Base-by-base conservation (phyloP, 2,888 invertebrate genomes). In the Spisula solida region DNA sequence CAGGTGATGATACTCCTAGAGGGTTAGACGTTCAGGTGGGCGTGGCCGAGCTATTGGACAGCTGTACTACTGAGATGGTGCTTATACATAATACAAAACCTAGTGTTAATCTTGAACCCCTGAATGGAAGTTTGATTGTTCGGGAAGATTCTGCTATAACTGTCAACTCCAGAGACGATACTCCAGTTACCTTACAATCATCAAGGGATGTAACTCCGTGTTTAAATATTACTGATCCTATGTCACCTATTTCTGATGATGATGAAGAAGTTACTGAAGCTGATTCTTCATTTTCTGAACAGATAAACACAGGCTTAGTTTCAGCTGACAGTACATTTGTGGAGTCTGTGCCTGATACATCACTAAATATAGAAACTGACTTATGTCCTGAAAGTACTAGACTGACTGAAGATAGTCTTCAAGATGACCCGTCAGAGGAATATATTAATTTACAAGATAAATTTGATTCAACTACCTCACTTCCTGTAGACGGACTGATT, bases 61-160 rank as follows among this genome's bases (percentile, higher is more conserved):
- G 93, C 34, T 94, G 93, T 80, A 86, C 91, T 6, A 91, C 93
- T 55, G 94, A 93, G 41, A 90, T 93, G 86, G 92, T 92, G 55
- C 82, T 47, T 56, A 90, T 93, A 14, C 90, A 93, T 86, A 89
- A 56, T 80, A 79, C 80, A 1, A 90, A 87, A 41, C 75, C 78
- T 48, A 56, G 20, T 47, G 20, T 51, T 29, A 48, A 31, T 75
- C 81, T 82, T n/a, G 75, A 29, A 56, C 75, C 60, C 12, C 41
- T 86, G 6, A 82, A 82, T 81, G 84, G 83, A 20, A 89, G 89
- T 56, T 56, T 91, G 29, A 82, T 91, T 66, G 91, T 91, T 0
- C 85, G 91, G 81, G 91, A 91, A 84, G 91, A 91, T 84, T 91
- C 91, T 60, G 89, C 89, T 47, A n/a, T 91, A 12, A 88, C 87